Percentiles rank a stretch among this genome's conserved stretches.
Evolutionary conservation across 1,140 invertebrate species (phyloP).

Genomic region (Caenorhabditis latens): DNA sequence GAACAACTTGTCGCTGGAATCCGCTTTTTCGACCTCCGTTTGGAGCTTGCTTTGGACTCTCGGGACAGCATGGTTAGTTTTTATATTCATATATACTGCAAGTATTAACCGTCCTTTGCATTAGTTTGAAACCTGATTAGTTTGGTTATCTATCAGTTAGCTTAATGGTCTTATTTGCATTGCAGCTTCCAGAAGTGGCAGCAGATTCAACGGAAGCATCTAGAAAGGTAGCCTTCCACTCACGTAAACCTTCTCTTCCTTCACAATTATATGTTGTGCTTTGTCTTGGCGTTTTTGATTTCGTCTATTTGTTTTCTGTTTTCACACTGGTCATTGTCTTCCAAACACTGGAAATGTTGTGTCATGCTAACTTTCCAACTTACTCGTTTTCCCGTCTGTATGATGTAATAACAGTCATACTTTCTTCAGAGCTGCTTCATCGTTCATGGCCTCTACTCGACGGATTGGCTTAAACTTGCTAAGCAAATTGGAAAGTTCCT

Average conservation of each 20-base stretch:
- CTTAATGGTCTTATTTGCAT: slow-evolving; percentile 13
- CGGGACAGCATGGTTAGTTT: not conserved
- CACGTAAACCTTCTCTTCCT: not conserved
- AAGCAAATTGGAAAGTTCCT: slow-evolving; percentile 2
- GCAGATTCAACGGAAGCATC: not conserved
- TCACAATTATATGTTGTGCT: slow-evolving; percentile 1
- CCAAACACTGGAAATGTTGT: not conserved
- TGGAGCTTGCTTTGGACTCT: slow-evolving; percentile 10
- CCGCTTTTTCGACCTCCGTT: slow-evolving; percentile 15
- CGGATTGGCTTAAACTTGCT: slow-evolving; percentile 2
- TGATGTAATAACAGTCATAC: not conserved
- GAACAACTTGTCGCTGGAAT: not conserved
- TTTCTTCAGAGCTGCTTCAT: slow-evolving; percentile 19
- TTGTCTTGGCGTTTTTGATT: not conserved
- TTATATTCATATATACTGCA: not conserved
- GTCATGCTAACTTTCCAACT: not conserved
- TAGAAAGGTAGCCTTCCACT: slow-evolving; percentile 7
- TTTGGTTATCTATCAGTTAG: not conserved
- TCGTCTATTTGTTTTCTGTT: not conserved
- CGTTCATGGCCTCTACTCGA: slow-evolving; percentile 7
- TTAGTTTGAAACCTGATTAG: not conserved
- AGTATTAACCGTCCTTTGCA: not conserved
- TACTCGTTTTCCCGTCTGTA: not conserved
- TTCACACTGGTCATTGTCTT: not conserved
- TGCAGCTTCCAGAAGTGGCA: not conserved